Evolutionary conservation across 1,140 invertebrate genomes (phyloP).

Genomic region (Nebria ingens): DNA sequence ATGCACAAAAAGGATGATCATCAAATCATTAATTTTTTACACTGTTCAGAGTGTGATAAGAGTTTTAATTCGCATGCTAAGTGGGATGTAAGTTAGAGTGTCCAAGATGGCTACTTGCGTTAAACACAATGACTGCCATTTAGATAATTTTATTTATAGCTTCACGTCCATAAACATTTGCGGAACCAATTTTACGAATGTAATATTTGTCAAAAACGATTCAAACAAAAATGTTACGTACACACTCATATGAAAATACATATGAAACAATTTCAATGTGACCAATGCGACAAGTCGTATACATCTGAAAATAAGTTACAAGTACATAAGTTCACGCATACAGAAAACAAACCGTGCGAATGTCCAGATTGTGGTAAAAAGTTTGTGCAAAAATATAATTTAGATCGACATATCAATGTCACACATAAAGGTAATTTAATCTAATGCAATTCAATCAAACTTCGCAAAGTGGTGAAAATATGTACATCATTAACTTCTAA

Average conservation of each 20-base stretch:
- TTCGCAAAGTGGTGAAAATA: background rate
- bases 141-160: background rate
- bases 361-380: conserved; percentile 9
- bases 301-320: background rate
- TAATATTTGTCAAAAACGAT: background rate
- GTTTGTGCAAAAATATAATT: background rate
- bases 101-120: background rate
- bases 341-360: background rate
- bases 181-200: background rate
- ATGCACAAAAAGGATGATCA: conserved; percentile 2
- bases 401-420: background rate
- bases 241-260: background rate
- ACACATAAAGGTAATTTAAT: conserved; percentile 4
- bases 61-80: background rate
- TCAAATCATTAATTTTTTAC: conserved; percentile 6
- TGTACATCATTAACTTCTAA: no score
- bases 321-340: background rate
- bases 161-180: background rate
- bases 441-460: background rate
- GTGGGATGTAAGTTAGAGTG: background rate
- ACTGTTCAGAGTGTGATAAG: background rate
- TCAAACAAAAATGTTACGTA: background rate
- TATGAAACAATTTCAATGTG: background rate
- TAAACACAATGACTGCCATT: background rate
- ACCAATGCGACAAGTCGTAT: background rate